Evolutionary conservation across 1,140 invertebrate species (phyloP), one percentile per base, ranked within the genome.

Genomic region (Magallana angulata): DNA sequence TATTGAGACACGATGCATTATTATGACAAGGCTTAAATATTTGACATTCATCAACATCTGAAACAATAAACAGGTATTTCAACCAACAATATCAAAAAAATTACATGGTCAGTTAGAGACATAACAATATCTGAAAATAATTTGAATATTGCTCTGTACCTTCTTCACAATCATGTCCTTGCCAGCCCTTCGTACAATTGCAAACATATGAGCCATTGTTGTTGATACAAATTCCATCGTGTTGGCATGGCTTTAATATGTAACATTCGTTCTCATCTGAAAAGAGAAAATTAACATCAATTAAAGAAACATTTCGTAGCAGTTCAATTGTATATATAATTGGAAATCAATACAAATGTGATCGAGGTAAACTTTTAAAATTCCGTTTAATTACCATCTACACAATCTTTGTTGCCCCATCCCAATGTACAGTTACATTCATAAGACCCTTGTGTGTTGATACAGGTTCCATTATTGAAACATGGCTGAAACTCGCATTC

Each of bases 351-450:
- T 48, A 48, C 36, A 48, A 48, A 48, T 48, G 36, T 48, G 2
- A 48, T 2, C 36, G 36, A 48, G 1, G 36, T 5, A 48, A 48
- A 4, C 2, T 48, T 48, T 48, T 48, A 2, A 24, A 48, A 48
- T 48, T 48, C 0, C 3, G 57, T 18, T 7, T 14, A 9, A 18
- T 1, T 56, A 62, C 59, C 85, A 7, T 83, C 58, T n/a, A 12
- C 18, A 71, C 89, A 90, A 59, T 48, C 36, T 48, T 48, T 87
- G 58, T 18, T 6, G 16, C 58, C 81, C 89, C 89, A 90, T 3
- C 59, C 58, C 6, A 58, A 57, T 16, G 62, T n/a, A 86, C 90
- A 90, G 11, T 84, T 86, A 85, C 90, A 87, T 5, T 36, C 57
- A 56, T 87, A 87, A 14, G 76, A 81, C 14, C 59, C 81, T 16